Percentiles rank a stretch among this genome's conserved stretches.
phyloP scores from a whole-genome alignment of 2,113 vertebrate genomes.

The Tautogolabrus adspersus region DNA sequence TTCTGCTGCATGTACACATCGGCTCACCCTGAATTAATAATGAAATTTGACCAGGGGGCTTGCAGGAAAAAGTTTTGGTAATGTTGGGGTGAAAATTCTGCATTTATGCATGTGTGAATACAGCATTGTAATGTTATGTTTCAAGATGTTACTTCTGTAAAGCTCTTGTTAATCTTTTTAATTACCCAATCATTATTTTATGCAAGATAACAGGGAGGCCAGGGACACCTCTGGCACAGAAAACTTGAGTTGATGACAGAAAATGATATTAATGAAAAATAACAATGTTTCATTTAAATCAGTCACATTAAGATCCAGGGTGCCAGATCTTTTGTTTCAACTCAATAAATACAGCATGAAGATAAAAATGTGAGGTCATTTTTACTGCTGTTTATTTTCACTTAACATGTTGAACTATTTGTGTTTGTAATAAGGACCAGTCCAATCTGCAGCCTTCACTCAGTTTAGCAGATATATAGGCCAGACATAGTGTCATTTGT shows the following conservation, averaged over 20 bases:
- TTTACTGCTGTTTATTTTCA: background rate
- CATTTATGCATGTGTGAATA: too few relatives aligned
- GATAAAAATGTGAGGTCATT: background rate
- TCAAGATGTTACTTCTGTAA: too few relatives aligned
- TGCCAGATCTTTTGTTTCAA: background rate
- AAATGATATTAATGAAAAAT: too few relatives aligned
- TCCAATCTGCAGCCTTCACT: conserved; percentile 28
- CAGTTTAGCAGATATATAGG: conserved; percentile 43
- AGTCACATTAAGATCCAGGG: background rate
- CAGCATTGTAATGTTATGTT: too few relatives aligned
- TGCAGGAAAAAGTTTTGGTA: too few relatives aligned
- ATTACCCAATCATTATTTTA: background rate
- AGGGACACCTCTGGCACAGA: background rate
- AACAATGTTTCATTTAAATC: too few relatives aligned
- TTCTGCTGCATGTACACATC: too few relatives aligned
- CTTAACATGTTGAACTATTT: background rate
- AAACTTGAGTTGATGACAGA: too few relatives aligned
- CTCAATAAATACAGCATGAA: background rate
- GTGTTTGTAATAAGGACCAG: conserved; percentile 6
- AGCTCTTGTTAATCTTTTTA: too few relatives aligned
- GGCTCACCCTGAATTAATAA: too few relatives aligned
- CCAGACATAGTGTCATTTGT: conserved; percentile 45
- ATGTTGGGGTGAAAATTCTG: too few relatives aligned
- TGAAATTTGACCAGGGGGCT: too few relatives aligned
- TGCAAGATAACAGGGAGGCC: background rate